phyloP scores from a whole-genome alignment of 1,140 invertebrate species.

The Diuraphis noxia region DNA sequence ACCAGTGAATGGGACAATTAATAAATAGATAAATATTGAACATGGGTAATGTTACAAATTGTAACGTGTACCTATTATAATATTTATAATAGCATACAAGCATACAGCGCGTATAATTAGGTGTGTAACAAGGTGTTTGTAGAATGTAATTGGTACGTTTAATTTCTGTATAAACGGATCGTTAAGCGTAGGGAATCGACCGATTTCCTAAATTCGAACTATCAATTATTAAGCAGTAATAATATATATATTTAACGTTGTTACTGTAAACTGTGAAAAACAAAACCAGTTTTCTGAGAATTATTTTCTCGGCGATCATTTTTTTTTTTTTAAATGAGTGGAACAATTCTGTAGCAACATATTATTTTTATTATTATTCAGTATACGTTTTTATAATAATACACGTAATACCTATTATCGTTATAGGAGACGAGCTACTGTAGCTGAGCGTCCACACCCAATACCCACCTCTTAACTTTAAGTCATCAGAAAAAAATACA shows the following conservation, averaged over 20 bases:
- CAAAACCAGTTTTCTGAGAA: not conserved
- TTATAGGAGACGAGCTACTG: not conserved
- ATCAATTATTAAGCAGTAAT: not conserved
- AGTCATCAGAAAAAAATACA: not conserved
- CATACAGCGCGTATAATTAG: not conserved
- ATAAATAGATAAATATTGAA: not conserved
- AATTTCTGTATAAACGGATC: not conserved
- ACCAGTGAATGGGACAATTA: not conserved
- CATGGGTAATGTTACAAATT: not conserved
- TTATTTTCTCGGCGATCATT: not conserved
- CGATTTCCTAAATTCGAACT: not conserved
- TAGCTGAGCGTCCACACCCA: not conserved
- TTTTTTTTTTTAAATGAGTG: not conserved
- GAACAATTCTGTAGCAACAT: not conserved
- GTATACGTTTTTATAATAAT: not conserved
- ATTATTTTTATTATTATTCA: not conserved
- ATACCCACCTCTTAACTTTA: not conserved
- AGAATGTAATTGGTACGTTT: not conserved
- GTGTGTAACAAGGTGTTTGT: constrained; percentile 18
- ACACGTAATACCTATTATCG: not conserved
- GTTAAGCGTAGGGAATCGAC: not conserved
- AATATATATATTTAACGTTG: constrained; percentile 3
- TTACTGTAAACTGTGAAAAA: not conserved
- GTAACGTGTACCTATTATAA: too few relatives aligned
- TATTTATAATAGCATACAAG: too few relatives aligned